These are phyloP conservation scores for Endotricha flammealis DNA, from an alignment of 2,888 invertebrate species.

Conservation along the genomic window DNA sequence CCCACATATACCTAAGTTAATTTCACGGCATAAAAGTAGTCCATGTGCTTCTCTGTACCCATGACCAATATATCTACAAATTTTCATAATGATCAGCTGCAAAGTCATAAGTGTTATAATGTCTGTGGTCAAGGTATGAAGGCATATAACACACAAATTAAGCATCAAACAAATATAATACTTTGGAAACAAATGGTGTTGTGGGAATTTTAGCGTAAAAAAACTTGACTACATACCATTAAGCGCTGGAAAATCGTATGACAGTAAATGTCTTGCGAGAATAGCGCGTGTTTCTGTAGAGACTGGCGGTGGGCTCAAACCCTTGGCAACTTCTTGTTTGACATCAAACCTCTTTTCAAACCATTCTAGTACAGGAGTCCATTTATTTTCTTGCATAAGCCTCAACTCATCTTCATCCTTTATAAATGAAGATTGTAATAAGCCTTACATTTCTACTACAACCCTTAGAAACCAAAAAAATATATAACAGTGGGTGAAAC, in stretches of 20 bases:
- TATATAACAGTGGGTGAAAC: no score
- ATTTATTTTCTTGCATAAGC: slow-evolving; percentile 86
- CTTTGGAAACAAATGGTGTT: no score
- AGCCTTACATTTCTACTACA: not conserved
- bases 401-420: slow-evolving; percentile 88
- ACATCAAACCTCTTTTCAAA: slow-evolving; percentile 89
- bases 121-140: no score
- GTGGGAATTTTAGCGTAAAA: not conserved
- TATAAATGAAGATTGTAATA: not conserved
- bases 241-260: slow-evolving; percentile 88
- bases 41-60: no score
- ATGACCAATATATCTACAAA: no score
- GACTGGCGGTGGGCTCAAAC: slow-evolving; percentile 83
- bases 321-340: slow-evolving; percentile 82
- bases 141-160: no score
- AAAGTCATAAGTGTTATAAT: no score
- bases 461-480: no score
- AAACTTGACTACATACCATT: slow-evolving; percentile 80
- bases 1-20: no score
- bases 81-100: no score
- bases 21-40: no score
- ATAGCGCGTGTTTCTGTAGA: slow-evolving; percentile 81
- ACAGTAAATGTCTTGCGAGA: slow-evolving; percentile 86
- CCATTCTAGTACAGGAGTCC: slow-evolving; percentile 95
- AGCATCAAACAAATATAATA: no score